Evolutionary conservation across 2,888 invertebrate species (phyloP), one percentile per base, ranked within the genome.

Genomic region (Dermolepida albohirtum): DNA sequence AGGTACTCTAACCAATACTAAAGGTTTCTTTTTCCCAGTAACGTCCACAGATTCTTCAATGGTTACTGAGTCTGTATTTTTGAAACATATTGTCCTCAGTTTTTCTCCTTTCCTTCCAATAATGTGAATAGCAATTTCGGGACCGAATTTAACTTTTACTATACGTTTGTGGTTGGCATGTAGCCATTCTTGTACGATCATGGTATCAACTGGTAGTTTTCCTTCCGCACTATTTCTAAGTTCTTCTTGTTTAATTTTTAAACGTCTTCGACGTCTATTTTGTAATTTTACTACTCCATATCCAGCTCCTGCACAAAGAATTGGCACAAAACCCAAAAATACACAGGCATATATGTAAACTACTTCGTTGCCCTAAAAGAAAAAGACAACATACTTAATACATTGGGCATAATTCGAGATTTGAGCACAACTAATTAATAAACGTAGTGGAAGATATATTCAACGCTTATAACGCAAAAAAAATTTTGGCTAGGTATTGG

Each of bases 271-370:
- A 8, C 94, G 89, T 70, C 93, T 90, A 79, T 96, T 96, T 82
- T 96, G 96, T 29, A 95, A 84, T 79, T 96, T 96, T 0, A 97
- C 95, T 0, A 97, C 92, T 50, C 95, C 94, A 79, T 97, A 97
- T 0, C 94, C 97, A 5, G 95, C 95, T 50, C 93, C 95, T 0
- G 95, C 95, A 78, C 95, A 95, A 0, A 96, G 85, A 65, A 98
- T 92, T 5, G 98, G 98, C 10, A 98, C 93, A 76, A 97, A 94
- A 1, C 91, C 93, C 47, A 99, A 87, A 73, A 95, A 93, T 10
- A 97, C 89, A 80, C 97, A 97, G 0, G 93, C 94, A 83, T 97
- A 97, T 78, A 98, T 97, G 85, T 95, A 99, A n/a, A 96, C 94
- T 67, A 98, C 87, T 82, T 98, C 98, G 77, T 97, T 98, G 17